These are phyloP conservation scores for Leptinotarsa texana DNA, from an alignment of 1,140 invertebrate species.

Conservation along the genomic window DNA sequence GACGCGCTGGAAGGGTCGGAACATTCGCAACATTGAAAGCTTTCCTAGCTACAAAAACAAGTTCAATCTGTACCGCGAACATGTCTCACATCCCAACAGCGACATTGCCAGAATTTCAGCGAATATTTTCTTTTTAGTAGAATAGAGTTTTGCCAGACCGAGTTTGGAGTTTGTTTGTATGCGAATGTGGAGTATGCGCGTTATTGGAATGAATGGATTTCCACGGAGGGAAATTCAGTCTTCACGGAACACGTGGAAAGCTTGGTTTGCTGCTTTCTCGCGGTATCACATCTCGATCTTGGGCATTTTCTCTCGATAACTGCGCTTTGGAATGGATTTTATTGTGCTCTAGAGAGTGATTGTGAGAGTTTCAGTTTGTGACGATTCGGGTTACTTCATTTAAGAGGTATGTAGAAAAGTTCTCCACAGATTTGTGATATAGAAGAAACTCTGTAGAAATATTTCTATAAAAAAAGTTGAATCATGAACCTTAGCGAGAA, in stretches of 20 bases:
- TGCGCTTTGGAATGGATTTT: not conserved
- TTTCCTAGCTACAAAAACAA: not conserved
- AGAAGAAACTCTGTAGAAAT: too few species aligned
- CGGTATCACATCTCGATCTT: not conserved
- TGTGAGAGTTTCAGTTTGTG: not conserved
- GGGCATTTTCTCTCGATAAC: not conserved
- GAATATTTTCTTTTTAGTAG: not conserved
- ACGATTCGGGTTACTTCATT: too few species aligned
- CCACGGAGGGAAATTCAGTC: not conserved
- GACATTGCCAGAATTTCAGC: not conserved
- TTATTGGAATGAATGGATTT: not conserved
- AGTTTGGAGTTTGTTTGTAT: conserved; percentile 3
- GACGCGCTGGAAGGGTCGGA: not conserved
- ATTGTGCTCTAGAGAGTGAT: not conserved
- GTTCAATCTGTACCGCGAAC: not conserved
- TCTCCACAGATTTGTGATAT: too few species aligned
- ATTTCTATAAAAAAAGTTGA: too few species aligned
- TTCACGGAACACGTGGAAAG: conserved; percentile 7
- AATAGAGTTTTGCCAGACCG: not conserved
- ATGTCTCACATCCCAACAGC: not conserved
- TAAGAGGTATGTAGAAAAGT: too few species aligned
- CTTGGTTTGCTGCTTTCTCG: not conserved
- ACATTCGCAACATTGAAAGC: not conserved
- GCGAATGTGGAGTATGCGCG: not conserved
- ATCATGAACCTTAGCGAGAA: too few species aligned